phyloP scores from a whole-genome alignment of 1,140 invertebrate genomes.

The Ceratina australensis region DNA sequence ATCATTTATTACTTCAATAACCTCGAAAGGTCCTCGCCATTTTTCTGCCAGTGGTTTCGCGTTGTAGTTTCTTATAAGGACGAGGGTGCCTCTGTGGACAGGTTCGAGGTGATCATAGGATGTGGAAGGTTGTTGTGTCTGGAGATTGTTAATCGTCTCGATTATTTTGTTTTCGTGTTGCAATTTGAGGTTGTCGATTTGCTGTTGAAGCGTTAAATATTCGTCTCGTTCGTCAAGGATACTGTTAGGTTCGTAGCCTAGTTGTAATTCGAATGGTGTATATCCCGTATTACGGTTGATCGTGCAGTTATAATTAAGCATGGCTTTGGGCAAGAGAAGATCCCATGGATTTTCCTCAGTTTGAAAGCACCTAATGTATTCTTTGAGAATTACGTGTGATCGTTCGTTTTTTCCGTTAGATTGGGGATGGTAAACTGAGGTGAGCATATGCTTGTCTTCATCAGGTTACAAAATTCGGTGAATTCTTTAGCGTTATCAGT shows the following conservation, averaged over 20 bases:
- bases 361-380: neutral
- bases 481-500: slow-evolving; percentile 6
- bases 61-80: neutral
- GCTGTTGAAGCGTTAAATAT: neutral
- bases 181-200: neutral
- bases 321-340: neutral
- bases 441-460: neutral
- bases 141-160: neutral
- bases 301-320: slow-evolving; percentile 13
- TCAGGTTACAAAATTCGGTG: neutral
- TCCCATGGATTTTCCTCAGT: neutral
- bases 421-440: slow-evolving; percentile 3
- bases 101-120: slow-evolving; percentile 13
- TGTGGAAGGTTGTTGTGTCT: neutral
- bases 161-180: slow-evolving; percentile 15
- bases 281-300: neutral
- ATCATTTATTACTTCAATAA: neutral
- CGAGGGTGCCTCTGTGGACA: neutral
- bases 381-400: neutral
- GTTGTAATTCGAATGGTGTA: slow-evolving; percentile 8
- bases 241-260: slow-evolving; percentile 4
- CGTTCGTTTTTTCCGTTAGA: neutral
- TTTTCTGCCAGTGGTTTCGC: neutral
- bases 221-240: slow-evolving; percentile 11
- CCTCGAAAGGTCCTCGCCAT: slow-evolving; percentile 13